A percentile compares a stretch with the other conserved stretches of the same genome.
phyloP scores from a whole-genome alignment of 1,140 invertebrate genomes.

The Penaeus chinensis region DNA sequence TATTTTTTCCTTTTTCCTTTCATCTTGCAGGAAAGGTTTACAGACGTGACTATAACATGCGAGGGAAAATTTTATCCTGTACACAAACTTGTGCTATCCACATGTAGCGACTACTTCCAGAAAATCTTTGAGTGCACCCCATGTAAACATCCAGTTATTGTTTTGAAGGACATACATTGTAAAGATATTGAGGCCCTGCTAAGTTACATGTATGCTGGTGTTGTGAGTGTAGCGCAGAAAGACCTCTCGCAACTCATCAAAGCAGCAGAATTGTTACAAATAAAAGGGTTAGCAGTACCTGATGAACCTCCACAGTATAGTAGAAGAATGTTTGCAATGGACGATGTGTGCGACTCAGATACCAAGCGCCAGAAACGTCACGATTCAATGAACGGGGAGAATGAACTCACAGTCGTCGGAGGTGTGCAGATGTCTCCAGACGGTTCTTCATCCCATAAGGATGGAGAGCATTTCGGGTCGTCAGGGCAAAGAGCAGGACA shows the following conservation, averaged over 20 bases:
- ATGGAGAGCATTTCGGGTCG: too few species aligned
- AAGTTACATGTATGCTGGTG: constrained; percentile 9
- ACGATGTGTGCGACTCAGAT: too few species aligned
- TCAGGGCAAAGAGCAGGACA: too few species aligned
- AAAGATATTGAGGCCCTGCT: constrained; percentile 6
- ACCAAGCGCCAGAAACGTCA: too few species aligned
- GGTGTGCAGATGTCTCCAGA: too few species aligned
- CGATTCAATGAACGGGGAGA: too few species aligned
- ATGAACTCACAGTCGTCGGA: too few species aligned
- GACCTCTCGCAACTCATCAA: background rate
- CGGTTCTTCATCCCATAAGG: too few species aligned
- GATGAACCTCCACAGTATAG: background rate
- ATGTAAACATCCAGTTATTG: background rate
- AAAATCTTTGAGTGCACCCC: constrained; percentile 6
- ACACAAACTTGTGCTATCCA: background rate
- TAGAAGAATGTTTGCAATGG: too few species aligned
- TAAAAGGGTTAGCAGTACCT: constrained; percentile 16
- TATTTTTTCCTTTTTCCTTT: background rate
- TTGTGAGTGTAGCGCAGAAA: background rate
- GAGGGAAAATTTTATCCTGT: constrained; percentile 15
- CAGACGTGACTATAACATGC: background rate
- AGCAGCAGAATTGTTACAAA: constrained; percentile 9
- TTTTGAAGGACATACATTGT: background rate
- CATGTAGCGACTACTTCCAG: constrained; percentile 4
- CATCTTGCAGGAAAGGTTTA: constrained; percentile 7